These are phyloP conservation scores for Parnassius orleans DNA, from an alignment of 2,888 invertebrate genomes.

Conservation along the genomic window DNA sequence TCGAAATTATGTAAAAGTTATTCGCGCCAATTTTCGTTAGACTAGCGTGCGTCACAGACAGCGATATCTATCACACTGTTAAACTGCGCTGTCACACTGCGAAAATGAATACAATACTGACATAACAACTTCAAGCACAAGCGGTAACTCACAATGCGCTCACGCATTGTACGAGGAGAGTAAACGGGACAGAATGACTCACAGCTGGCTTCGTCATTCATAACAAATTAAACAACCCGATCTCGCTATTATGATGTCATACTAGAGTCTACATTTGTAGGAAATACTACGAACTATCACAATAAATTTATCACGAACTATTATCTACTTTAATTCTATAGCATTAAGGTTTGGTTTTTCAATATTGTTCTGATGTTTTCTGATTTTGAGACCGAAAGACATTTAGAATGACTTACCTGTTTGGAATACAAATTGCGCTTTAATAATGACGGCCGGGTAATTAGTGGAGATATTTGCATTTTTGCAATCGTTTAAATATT, in stretches of 20 bases:
- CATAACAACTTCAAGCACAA: constrained; percentile 34
- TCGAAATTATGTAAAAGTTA: constrained; percentile 31
- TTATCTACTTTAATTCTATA: constrained; percentile 26
- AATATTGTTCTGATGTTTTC: constrained; percentile 19
- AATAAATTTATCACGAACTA: constrained; percentile 19
- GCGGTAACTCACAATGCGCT: constrained; percentile 65
- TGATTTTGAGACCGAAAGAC: constrained; percentile 25
- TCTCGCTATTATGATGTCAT: constrained; percentile 41
- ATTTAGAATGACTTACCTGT: constrained; percentile 30
- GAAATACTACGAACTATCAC: constrained; percentile 30
- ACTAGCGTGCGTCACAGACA: constrained; percentile 39
- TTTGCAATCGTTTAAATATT: constrained; percentile 8
- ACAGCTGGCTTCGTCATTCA: constrained; percentile 73
- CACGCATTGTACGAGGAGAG: constrained; percentile 53
- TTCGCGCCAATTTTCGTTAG: constrained; percentile 45
- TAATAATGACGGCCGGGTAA: constrained; percentile 14
- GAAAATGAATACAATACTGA: constrained; percentile 39
- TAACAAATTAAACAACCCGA: constrained; percentile 41
- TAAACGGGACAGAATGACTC: constrained; percentile 62
- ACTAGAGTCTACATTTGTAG: constrained; percentile 42
- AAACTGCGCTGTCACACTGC: constrained; percentile 40
- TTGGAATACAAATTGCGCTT: constrained; percentile 23
- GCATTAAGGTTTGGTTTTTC: constrained; percentile 13
- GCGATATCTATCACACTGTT: constrained; percentile 42
- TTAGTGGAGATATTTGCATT: constrained; percentile 19